Base-by-base conservation (phyloP, 2,113 vertebrate genomes). In the Nerophis ophidion region DNA sequence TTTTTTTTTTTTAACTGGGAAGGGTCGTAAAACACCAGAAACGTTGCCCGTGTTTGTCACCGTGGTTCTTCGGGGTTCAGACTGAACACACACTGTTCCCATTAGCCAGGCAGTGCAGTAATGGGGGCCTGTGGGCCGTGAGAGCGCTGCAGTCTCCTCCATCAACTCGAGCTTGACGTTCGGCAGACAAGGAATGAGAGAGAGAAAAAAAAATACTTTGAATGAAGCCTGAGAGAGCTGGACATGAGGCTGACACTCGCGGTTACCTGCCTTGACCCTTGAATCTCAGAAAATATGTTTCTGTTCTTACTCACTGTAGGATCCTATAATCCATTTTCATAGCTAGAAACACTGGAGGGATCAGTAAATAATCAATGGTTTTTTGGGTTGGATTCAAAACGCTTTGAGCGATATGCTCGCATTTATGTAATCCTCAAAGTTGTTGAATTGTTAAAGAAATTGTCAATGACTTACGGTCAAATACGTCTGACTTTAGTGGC, bases 1-100 rank as follows among this genome's bases (percentile, higher is more conserved):
- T 40, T 40, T 44, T 44, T 44, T 44, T 44, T 44, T 44, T 44
- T 44, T 44, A 26, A 89, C 79, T 36, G 82, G 82, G 84, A 75
- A 76, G 77, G 79, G 77, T 82, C 84, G 88, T 91, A 90, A 90
- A 91, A 87, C 89, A 89, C 86, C 26, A 26, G 26, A 84, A 84
- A 65, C 85, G 82, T 90, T 88, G 84, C 81, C 82, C 58, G 66
- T 65, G 82, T 90, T 89, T 87, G 86, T 89, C 86, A 86, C 82
- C 60, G 66, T 73, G 76, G 75, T 79, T 75, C 80, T 77, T 71
- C 15, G 53, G 81, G 76, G 86, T 88, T 90, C 82, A 89, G 77
- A 82, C 81, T 81, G 78, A 64, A 80, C 82, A 85, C 84, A 87
- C 74, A 77, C 79, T 86, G 86, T 89, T 90, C 75, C 84, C 87